Evolutionary conservation across 1,140 invertebrate species (phyloP), one percentile per base, ranked within the genome.

Genomic region (Venturia canescens): DNA sequence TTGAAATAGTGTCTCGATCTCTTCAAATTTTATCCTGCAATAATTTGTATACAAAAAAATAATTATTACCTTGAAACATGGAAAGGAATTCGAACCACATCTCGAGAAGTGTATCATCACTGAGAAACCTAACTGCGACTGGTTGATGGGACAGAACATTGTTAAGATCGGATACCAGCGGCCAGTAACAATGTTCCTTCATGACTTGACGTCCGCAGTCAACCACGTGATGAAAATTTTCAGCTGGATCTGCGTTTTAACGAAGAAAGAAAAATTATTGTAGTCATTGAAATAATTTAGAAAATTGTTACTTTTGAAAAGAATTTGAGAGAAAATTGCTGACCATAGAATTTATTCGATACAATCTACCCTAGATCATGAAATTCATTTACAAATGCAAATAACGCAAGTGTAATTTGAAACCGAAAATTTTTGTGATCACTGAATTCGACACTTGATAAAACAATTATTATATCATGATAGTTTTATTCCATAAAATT

Each of bases 111-210:
- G 94, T 94, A 85, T 96, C 94, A 88, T 99, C 97, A 67, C 94
- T 94, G 89, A 99, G 94, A 90, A 99, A 99, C 85, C 96, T 95
- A 80, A 97, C 89, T 0, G 98, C 98, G 21, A 99, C 97, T 15
- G 96, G 96, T 83, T 95, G 94, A 90, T 99, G 98, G 0, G 97
- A 98, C 1, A 99, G 93, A n/a, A 99, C 96, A 91, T 99, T 99
- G 88, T 99, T 99, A 50, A 99, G 94, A 93, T 99, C 98, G 0
- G 97, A 98, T 50, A 99, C 97, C 3, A 99, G 93, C 15, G 98
- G 98, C 98, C 98, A 99, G 92, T 99, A 99, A 92, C 98, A 98
- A 91, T 99, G 98, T 87, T 99, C 97, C 90, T 98, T 98, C 97
- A 99, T 98, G 6, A 98, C 96, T 83, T 96, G 93, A 82, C 96